Percentiles rank a stretch among this genome's conserved stretches.
Conservation (phyloP, 53 echinoderm and acorn worm species). For the Hippasteria phrygiana region DNA sequence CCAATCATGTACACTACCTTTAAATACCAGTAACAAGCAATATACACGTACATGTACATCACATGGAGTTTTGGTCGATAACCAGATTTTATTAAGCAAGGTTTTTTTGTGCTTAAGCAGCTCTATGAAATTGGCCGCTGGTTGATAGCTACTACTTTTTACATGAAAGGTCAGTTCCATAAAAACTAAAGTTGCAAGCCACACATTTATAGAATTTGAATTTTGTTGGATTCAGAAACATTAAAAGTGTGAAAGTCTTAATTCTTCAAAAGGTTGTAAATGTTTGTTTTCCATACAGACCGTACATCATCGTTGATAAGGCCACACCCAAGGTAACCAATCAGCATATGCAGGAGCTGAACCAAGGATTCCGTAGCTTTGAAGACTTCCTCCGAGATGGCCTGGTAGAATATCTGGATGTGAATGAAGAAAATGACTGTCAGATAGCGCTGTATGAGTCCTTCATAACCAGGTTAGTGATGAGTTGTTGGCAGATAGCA, state of each 20-base stretch:
- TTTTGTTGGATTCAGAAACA: background rate
- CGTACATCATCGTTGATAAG: conserved; percentile 93
- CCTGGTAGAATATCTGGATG: conserved; percentile 95
- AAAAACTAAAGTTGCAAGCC: too few species aligned
- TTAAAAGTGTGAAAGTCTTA: background rate
- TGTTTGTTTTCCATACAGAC: conserved; percentile 59
- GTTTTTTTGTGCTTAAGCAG: too few species aligned
- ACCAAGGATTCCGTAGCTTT: conserved; percentile 89
- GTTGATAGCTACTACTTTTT: too few species aligned
- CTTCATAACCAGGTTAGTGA: conserved; percentile 82
- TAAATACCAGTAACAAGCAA: too few species aligned
- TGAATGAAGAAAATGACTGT: conserved; percentile 96
- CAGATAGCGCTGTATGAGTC: conserved; percentile 91
- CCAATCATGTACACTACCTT: too few species aligned
- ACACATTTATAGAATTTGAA: too few species aligned
- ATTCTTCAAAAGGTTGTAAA: background rate
- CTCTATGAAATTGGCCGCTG: too few species aligned
- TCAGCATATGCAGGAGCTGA: conserved; percentile 88
- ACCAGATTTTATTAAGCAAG: too few species aligned
- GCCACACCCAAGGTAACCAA: conserved; percentile 80
- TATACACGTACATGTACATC: too few species aligned
- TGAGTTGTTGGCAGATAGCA: background rate
- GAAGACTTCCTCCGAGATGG: conserved; percentile 96
- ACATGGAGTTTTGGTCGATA: too few species aligned
- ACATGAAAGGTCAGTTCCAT: too few species aligned